Evolutionary conservation across 1,140 invertebrate genomes (phyloP), one percentile per base, ranked within the genome.

Genomic region (Drosophila ohnishii): DNA sequence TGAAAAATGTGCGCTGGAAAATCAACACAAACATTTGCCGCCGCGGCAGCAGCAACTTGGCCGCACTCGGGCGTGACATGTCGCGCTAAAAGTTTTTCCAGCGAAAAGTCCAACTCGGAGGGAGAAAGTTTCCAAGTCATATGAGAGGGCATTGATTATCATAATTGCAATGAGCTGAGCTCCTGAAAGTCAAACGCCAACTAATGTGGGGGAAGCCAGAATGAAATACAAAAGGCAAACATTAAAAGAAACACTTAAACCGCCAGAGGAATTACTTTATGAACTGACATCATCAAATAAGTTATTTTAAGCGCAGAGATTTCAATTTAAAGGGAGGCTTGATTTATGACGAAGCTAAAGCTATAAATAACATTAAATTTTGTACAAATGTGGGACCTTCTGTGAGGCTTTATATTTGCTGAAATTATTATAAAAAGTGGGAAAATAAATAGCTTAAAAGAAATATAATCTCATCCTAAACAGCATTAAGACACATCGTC

Each of bases 121-220:
- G 56, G 53, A 50, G 34, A 51, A 66, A 76, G 48, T 56, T 75
- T 40, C 48, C 19, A 62, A 65, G 48, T 53, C 72, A 75, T 57
- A 65, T 57, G 73, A 75, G 70, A 40, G 71, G 60, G 51, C 60
- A 64, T 83, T 78, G 79, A 82, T 82, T 82, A 70, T 79, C 67
- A 83, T 78, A 78, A 82, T 82, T 78, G 75, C 63, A 78, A 57
- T 47, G 60, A 66, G 69, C 44, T 39, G 47, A 63, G 48, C 32
- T 47, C 42, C 42, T 14, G 22, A 64, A 69, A 78, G 50, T 74
- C 58, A 81, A 76, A 51, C 25, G 53, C 32, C 42, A 62, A 78
- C 44, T 44, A 35, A 71, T 40, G 69, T 34, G 50, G 7, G 40
- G 13, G 7, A 13, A 40, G 14, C 37, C 44, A 25, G 11, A 25